phyloP scores from a whole-genome alignment of 2,888 invertebrate genomes.

The Protodeltote pygarga region DNA sequence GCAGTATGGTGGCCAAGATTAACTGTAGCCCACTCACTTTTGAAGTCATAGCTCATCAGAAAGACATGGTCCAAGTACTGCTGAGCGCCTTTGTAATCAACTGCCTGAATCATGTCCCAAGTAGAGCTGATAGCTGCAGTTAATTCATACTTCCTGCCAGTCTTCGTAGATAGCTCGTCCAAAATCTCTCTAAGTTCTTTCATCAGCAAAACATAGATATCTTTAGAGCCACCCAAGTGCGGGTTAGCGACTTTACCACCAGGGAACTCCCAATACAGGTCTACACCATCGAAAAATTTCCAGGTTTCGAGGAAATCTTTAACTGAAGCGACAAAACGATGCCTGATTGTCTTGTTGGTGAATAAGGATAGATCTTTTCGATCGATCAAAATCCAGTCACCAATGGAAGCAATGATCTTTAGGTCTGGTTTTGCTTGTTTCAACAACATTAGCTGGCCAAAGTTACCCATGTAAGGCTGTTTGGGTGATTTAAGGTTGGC shows the following conservation, averaged over 20 bases:
- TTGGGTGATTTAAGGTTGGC: slow-evolving; percentile 81
- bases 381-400: slow-evolving; percentile 83
- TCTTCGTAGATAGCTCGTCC: slow-evolving; percentile 73
- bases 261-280: slow-evolving; percentile 85
- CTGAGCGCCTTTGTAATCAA: slow-evolving; percentile 78
- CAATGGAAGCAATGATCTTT: slow-evolving; percentile 79
- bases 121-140: slow-evolving; percentile 84
- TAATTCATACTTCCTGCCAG: slow-evolving; percentile 79
- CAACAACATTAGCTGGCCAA: slow-evolving; percentile 81
- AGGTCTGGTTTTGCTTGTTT: slow-evolving; percentile 80
- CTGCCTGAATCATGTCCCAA: slow-evolving; percentile 84
- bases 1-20: slow-evolving; percentile 79
- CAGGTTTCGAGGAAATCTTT: slow-evolving; percentile 81
- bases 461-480: slow-evolving; percentile 83
- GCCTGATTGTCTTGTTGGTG: slow-evolving; percentile 73
- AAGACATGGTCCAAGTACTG: slow-evolving; percentile 84
- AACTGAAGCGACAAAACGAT: slow-evolving; percentile 78
- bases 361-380: slow-evolving; percentile 84
- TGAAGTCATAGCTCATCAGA: slow-evolving; percentile 83
- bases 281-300: slow-evolving; percentile 84
- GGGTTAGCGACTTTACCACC: slow-evolving; percentile 84
- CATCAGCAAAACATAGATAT: slow-evolving; percentile 76
- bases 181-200: slow-evolving; percentile 79
- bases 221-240: slow-evolving; percentile 75
- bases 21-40: slow-evolving; percentile 83